Conservation (phyloP, 2,888 invertebrate genomes). For the Phaonia tiefii region DNA sequence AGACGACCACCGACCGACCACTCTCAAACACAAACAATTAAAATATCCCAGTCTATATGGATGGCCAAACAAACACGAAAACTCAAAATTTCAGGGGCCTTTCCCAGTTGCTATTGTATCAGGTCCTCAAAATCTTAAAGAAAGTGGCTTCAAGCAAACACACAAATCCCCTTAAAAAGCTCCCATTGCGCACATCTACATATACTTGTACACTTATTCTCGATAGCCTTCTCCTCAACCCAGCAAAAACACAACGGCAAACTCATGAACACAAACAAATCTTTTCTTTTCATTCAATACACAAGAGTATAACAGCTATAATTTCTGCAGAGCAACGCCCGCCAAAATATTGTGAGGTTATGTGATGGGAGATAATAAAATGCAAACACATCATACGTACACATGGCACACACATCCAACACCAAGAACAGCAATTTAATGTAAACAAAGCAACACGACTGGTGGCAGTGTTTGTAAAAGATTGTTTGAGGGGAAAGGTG, state of each 20-base stretch:
- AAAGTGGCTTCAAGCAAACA: slow-evolving; percentile 5
- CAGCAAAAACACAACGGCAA: slow-evolving; percentile 9
- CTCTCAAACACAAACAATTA: slow-evolving; percentile 29
- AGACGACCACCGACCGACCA: too few species aligned
- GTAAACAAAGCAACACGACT: background rate
- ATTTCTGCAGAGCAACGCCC: slow-evolving; percentile 70
- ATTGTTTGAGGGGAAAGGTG: slow-evolving; percentile 11
- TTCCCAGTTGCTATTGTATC: slow-evolving; percentile 75
- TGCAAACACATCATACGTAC: slow-evolving; percentile 59
- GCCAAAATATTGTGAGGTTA: slow-evolving; percentile 72
- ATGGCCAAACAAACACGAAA: slow-evolving; percentile 28
- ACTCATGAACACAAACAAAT: background rate
- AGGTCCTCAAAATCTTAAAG: slow-evolving; percentile 69
- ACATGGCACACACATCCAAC: slow-evolving; percentile 1
- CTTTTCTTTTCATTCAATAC: slow-evolving; percentile 21
- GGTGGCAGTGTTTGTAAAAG: too few species aligned
- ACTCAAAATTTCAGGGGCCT: slow-evolving; percentile 76
- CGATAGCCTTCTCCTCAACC: too few species aligned
- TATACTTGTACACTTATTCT: too few species aligned
- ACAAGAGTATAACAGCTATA: slow-evolving; percentile 57
- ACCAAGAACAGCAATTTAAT: background rate
- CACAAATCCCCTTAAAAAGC: background rate
- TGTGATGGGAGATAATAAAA: slow-evolving; percentile 72
- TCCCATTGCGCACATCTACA: too few species aligned
- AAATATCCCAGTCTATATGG: background rate